Evolutionary conservation across 2,113 vertebrate species (phyloP), one percentile per base, ranked within the genome.

Genomic region (Phyllostomus hastatus): DNA sequence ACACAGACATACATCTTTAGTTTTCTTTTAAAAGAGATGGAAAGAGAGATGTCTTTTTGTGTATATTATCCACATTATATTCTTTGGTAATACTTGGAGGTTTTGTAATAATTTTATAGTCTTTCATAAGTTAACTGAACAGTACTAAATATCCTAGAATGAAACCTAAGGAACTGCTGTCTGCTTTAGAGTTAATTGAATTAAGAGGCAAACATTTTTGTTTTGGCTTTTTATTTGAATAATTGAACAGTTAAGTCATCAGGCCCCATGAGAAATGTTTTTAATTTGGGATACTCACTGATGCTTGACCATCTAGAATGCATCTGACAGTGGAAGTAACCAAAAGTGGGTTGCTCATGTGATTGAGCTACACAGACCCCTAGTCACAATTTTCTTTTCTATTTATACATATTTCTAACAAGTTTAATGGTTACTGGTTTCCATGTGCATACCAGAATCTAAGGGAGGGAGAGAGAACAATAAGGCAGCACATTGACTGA

Each of bases 1-100:
- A 96, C 97, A 88, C 20, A 15, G 91, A 97, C 14, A 84, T 2
- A 43, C 6, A 41, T 90, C 72, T 89, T 95, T 85, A 66, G 41
- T 89, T 81, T 90, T 89, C 15, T 96, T 91, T 91, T 19, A 70
- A 64, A 41, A 84, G 19, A 90, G 7, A 43, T 46, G 6, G 31
- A 41, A 91, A 78, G 28, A 72, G 31, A 95, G 20, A 6, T 15
- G 3, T 61, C 26, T 88, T 83, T 88, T 46, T 90, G 20, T 57
- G 22, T 38, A 31, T 91, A 64, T 43, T 95, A 43, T n/a, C 54
- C 20, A 61, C 14, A 50, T 24, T 85, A 19, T 61, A 57, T 84
- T 96, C 94, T 87, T 66, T 81, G 52, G 4, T 66, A 84, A 22
- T 91, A 95, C 28, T 92, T 94, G 28, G 4, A 94, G 48, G 31